Percentiles rank a stretch among this genome's conserved stretches.
phyloP scores from a whole-genome alignment of 1,140 invertebrate genomes.

The Pseudomyrmex gracilis region DNA sequence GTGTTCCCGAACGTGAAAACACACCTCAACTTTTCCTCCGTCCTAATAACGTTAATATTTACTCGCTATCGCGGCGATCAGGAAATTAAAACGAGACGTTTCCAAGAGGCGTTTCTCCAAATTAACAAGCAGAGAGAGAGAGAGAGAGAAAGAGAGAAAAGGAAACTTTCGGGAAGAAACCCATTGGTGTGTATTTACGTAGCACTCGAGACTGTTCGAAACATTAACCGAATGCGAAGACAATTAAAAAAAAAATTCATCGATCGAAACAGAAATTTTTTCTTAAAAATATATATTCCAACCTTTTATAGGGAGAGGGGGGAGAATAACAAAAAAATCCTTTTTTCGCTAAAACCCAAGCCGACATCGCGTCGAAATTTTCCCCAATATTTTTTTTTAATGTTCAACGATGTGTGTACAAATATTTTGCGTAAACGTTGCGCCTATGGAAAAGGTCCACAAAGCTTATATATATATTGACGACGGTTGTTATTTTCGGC shows the following conservation, averaged over 20 bases:
- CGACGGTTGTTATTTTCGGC: conserved; percentile 26
- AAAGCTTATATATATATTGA: background rate
- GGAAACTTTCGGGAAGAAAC: no score
- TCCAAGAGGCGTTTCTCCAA: conserved; percentile 32
- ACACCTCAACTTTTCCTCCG: conserved; percentile 25
- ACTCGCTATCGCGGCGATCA: conserved; percentile 44
- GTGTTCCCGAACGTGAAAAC: conserved; percentile 50
- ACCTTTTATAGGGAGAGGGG: no score
- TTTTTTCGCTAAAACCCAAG: background rate
- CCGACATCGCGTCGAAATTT: background rate
- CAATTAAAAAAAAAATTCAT: no score
- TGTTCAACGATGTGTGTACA: background rate
- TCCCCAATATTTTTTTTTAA: conserved; percentile 6
- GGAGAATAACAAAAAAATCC: no score
- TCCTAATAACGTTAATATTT: conserved; percentile 52
- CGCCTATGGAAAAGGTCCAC: no score
- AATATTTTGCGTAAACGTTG: background rate
- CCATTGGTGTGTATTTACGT: no score
- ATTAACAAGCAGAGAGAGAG: conserved; percentile 45
- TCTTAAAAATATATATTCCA: no score
- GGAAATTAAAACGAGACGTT: conserved; percentile 55
- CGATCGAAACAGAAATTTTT: no score
- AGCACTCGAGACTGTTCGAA: no score
- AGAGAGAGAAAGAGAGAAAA: background rate
- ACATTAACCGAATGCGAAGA: no score